These are phyloP conservation scores for Tuta absoluta DNA, from an alignment of 2,888 invertebrate species.

Conservation along the genomic window DNA sequence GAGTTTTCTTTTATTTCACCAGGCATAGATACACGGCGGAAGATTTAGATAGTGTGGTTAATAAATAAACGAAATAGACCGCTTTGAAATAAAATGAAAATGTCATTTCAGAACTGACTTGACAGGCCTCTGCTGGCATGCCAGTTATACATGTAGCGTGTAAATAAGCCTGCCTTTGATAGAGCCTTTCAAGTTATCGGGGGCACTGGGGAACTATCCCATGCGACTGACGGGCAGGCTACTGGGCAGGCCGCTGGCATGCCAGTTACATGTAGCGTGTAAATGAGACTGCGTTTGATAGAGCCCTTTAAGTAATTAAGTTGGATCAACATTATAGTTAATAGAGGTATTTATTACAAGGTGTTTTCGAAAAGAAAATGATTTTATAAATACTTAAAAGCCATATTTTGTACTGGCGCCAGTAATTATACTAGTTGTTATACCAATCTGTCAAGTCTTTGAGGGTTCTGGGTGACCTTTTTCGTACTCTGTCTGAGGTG, in stretches of 20 bases:
- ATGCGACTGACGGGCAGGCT: background rate
- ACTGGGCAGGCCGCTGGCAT: constrained; percentile 18
- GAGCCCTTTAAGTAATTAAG: constrained; percentile 13
- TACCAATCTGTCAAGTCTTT: too few relatives aligned
- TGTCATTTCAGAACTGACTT: too few relatives aligned
- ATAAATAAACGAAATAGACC: too few relatives aligned
- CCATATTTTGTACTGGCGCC: background rate
- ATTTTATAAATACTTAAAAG: background rate
- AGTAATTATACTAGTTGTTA: background rate
- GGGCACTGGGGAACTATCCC: background rate
- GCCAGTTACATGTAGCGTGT: constrained; percentile 18
- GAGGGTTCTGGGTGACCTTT: too few relatives aligned
- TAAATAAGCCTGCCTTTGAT: too few relatives aligned
- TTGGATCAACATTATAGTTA: constrained; percentile 5
- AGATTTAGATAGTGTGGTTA: too few relatives aligned
- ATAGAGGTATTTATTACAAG: background rate
- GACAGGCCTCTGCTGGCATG: too few relatives aligned
- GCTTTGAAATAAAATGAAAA: too few relatives aligned
- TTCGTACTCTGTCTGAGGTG: too few relatives aligned
- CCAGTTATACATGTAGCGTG: too few relatives aligned
- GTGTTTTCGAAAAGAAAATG: background rate
- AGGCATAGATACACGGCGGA: too few relatives aligned
- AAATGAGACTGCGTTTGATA: constrained; percentile 12
- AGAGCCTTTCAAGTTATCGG: background rate
- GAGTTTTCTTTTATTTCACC: too few relatives aligned